A percentile compares a stretch with the other conserved stretches of the same genome.
Evolutionary conservation across 2,888 invertebrate species (phyloP).

Genomic region (Euphydryas editha): DNA sequence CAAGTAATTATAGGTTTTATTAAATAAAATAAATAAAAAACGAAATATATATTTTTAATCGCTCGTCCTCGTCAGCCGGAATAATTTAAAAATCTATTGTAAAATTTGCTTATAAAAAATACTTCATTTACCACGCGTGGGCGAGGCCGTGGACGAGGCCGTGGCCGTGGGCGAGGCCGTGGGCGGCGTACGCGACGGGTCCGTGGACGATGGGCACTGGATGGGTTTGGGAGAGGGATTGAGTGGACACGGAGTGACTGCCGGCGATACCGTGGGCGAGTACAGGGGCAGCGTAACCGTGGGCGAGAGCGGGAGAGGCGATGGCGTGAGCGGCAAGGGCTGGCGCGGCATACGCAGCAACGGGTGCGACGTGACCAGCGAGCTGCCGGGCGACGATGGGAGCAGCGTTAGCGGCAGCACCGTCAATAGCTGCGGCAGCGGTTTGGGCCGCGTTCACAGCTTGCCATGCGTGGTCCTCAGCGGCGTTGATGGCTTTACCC

Average conservation of each 20-base stretch:
- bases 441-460: conserved; percentile 75
- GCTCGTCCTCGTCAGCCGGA: conserved; percentile 21
- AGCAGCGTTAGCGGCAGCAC: conserved; percentile 56
- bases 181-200: conserved; percentile 19
- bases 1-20: neutral
- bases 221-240: conserved; percentile 72
- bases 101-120: conserved; percentile 18
- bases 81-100: conserved; percentile 10
- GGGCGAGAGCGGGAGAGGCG: conserved; percentile 16
- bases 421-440: conserved; percentile 71
- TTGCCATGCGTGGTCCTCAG: conserved; percentile 77
- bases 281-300: conserved; percentile 20
- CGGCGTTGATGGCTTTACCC: conserved; percentile 77
- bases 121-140: conserved; percentile 31
- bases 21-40: neutral
- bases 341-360: conserved; percentile 24
- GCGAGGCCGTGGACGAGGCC: conserved; percentile 20
- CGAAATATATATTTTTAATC: conserved; percentile 11
- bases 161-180: conserved; percentile 47
- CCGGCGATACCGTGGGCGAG: conserved; percentile 35
- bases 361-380: conserved; percentile 45
- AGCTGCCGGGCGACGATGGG: conserved; percentile 43
- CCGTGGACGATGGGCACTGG: conserved; percentile 61
- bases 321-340: conserved; percentile 10
- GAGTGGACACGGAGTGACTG: conserved; percentile 63